Evolutionary conservation across 2,113 vertebrate species (phyloP).

Genomic region (Pangasianodon hypophthalmus): DNA sequence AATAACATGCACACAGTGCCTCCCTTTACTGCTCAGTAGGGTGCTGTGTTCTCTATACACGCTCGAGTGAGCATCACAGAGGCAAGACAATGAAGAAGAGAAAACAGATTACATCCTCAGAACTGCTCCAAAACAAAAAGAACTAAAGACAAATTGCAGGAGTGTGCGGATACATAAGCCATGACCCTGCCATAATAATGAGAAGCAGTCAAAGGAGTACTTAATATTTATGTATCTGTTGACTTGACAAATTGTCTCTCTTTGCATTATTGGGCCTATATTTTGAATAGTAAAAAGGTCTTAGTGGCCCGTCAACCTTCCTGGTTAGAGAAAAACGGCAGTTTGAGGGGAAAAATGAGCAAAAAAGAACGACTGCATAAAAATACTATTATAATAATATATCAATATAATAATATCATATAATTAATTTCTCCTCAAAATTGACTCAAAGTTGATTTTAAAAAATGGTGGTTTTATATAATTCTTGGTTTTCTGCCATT

Average conservation of each 20-base stretch:
- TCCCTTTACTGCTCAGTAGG: conserved; percentile 58
- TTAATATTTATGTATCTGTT: background rate
- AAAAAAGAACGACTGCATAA: background rate
- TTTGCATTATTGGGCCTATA: background rate
- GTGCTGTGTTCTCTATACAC: conserved; percentile 54
- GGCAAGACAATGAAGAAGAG: conserved; percentile 27
- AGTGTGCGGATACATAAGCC: background rate
- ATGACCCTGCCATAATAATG: background rate
- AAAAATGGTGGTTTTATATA: background rate
- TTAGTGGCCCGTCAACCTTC: background rate
- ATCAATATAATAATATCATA: background rate
- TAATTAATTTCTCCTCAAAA: conserved; percentile 3
- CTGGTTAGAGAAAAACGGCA: background rate
- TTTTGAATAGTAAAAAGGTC: too few relatives aligned
- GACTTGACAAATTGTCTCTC: conserved; percentile 5
- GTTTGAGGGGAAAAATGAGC: background rate
- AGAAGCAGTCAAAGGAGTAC: background rate
- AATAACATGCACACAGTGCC: conserved; percentile 41
- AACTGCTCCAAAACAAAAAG: conserved; percentile 10
- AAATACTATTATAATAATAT: too few relatives aligned
- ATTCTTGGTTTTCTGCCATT: conserved; percentile 2
- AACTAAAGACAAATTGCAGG: conserved; percentile 22
- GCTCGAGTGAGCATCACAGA: conserved; percentile 47
- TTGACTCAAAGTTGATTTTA: background rate
- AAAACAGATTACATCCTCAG: conserved; percentile 37